Base-by-base conservation (phyloP, 2,113 vertebrate genomes). In the Anoura caudifer region DNA sequence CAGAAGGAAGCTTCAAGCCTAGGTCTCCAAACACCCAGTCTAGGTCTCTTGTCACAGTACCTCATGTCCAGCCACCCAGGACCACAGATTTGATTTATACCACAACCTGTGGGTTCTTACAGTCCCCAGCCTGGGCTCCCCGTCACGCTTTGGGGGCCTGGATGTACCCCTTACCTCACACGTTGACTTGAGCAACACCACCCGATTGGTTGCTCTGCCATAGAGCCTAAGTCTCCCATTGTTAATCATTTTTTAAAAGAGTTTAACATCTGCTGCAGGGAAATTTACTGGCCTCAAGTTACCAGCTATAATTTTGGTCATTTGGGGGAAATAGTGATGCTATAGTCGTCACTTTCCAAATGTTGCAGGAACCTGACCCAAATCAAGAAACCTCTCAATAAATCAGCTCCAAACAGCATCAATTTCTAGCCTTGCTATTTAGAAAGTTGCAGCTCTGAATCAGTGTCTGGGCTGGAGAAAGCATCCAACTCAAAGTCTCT, bases 271-370 rank as follows among this genome's bases (percentile, higher is more conserved):
- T 98, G 97, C 93, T 97, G 83, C 94, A 69, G 91, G 94, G 91
- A 98, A 97, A 98, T 97, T 97, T 97, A 97, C 97, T 96, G 94
- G 97, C 97, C 97, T 97, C 97, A 89, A 56, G 97, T 97, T 98
- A 97, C 97, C 76, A 5, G 95, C 97, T 97, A 96, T 97, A 98
- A 98, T 98, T 97, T 96, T 97, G 97, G 97, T 97, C 97, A 97
- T 97, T 96, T 94, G 97, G 97, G 97, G 97, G 80, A 97, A 96
- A 97, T 97, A 97, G 97, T 96, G 97, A 97, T 97, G 95, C 92
- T 94, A 95, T 87, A 96, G 95, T 96, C 96, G 72, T 97, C 97
- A 97, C 96, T 98, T 98, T 96, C 95, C 95, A 97, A 97, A 96
- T 65, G 87, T 93, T 97, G 93, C 96, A 90, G 97, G 95, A 98